Conservation (phyloP, 2,113 vertebrate genomes). For the Pipa parva region DNA sequence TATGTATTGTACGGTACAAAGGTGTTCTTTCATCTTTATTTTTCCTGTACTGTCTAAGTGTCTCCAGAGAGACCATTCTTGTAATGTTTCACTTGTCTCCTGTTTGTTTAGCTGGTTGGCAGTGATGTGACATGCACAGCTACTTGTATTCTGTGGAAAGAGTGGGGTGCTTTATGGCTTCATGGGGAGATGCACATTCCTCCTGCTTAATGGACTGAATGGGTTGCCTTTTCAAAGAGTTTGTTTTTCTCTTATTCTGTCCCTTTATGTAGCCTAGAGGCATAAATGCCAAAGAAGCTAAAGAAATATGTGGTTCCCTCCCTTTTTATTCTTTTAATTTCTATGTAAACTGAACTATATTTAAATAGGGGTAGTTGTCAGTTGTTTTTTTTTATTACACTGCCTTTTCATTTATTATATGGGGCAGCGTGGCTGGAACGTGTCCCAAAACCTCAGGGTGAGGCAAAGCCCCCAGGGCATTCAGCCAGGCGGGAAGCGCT, state of each 20-base stretch:
- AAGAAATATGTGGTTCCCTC: conserved; percentile 33
- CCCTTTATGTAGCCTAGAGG: conserved; percentile 29
- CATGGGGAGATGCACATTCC: conserved; percentile 29
- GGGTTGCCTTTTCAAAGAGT: conserved; percentile 33
- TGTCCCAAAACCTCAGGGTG: conserved; percentile 42
- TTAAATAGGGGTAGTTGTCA: conserved; percentile 47
- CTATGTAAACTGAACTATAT: conserved; percentile 43
- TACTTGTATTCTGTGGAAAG: conserved; percentile 8
- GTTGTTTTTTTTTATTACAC: conserved; percentile 46
- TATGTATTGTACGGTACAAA: too few relatives aligned
- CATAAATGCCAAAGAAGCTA: conserved; percentile 31
- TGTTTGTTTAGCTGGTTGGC: conserved; percentile 35
- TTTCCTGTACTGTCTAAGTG: conserved; percentile 12
- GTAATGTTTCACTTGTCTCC: conserved; percentile 27
- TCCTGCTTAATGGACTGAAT: conserved; percentile 41
- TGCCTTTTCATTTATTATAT: conserved; percentile 44
- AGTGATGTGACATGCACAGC: conserved; percentile 36
- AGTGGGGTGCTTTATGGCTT: conserved; percentile 24
- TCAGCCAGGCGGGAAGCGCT: conserved; percentile 34
- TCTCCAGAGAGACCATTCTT: conserved; percentile 33
- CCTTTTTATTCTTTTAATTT: conserved; percentile 36
- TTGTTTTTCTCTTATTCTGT: conserved; percentile 19
- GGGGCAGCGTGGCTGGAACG: conserved; percentile 48
- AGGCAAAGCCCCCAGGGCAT: conserved; percentile 29
- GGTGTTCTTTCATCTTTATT: not conserved